Conservation (phyloP, 2,797 vertebrate genomes). For the Hypotaenidia okinawae region DNA sequence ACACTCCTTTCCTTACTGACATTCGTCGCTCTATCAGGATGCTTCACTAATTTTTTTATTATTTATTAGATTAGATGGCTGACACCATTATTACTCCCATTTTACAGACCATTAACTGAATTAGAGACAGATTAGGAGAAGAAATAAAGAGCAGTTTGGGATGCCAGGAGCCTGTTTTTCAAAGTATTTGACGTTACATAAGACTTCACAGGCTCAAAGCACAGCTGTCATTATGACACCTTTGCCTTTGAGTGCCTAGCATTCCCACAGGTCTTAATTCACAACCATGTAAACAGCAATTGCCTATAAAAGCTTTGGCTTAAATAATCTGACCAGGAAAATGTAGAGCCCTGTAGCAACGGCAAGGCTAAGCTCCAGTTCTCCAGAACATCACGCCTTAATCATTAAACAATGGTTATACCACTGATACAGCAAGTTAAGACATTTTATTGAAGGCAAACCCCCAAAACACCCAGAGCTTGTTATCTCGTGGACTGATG, state of each 20-base stretch:
- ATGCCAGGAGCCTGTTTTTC: not conserved
- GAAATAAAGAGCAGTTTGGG: not conserved
- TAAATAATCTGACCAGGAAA: not conserved
- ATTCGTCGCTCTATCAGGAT: not conserved
- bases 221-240: not conserved
- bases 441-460: not conserved
- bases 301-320: not conserved
- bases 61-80: not conserved
- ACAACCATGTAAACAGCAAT: not conserved
- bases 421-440: not conserved
- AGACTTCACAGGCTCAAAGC: not conserved
- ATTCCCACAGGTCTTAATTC: not conserved
- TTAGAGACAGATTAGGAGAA: not conserved
- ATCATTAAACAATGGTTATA: not conserved
- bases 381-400: not conserved
- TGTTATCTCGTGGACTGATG: not conserved
- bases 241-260: not conserved
- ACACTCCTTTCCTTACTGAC: not conserved
- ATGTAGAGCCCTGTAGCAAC: not conserved
- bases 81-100: not conserved
- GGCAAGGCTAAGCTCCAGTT: not conserved
- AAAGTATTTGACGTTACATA: not conserved
- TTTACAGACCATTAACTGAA: not conserved
- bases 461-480: accelerated
- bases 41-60: not conserved